Percentiles rank a stretch among this genome's conserved stretches.
phyloP scores from a whole-genome alignment of 2,888 invertebrate species.

The Drosophila helvetica region DNA sequence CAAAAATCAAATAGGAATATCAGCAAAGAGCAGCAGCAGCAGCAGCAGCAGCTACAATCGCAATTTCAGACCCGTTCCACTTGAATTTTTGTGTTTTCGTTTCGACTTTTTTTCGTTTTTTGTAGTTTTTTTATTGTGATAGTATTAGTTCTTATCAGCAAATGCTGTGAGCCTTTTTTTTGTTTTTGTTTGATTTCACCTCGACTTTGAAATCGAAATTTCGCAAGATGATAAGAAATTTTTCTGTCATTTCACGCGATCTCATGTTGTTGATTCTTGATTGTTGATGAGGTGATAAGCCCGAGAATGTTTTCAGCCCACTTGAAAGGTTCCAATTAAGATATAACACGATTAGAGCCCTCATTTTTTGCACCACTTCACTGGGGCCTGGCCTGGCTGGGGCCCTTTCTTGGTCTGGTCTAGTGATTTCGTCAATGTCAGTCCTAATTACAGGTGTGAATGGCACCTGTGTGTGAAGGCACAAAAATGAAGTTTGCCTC shows the following conservation, averaged over 20 bases:
- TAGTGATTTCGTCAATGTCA: constrained; percentile 20
- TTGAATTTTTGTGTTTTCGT: constrained; percentile 27
- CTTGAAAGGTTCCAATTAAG: constrained; percentile 2
- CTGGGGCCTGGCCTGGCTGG: constrained; percentile 5
- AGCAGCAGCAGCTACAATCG: constrained; percentile 24
- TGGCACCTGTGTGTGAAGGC: constrained; percentile 22
- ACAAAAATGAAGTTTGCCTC: constrained; percentile 13
- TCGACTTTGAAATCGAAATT: constrained; percentile 69
- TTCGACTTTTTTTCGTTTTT: constrained; percentile 1
- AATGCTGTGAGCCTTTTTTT: background rate
- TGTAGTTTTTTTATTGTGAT: constrained; percentile 1
- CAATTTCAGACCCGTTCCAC: constrained; percentile 46
- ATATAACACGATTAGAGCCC: constrained; percentile 1
- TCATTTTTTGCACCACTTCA: background rate
- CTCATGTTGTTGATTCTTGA: constrained; percentile 5
- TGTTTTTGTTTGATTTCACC: constrained; percentile 42
- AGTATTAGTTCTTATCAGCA: background rate
- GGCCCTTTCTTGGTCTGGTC: constrained; percentile 31
- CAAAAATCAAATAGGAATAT: constrained; percentile 24
- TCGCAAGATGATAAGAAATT: constrained; percentile 50
- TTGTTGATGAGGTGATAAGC: background rate
- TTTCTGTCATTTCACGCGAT: constrained; percentile 13
- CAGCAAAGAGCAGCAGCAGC: constrained; percentile 21
- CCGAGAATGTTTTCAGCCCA: background rate
- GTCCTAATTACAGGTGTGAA: constrained; percentile 57